Base-by-base conservation (phyloP, 2,888 invertebrate species). In the Ceramica pisi region DNA sequence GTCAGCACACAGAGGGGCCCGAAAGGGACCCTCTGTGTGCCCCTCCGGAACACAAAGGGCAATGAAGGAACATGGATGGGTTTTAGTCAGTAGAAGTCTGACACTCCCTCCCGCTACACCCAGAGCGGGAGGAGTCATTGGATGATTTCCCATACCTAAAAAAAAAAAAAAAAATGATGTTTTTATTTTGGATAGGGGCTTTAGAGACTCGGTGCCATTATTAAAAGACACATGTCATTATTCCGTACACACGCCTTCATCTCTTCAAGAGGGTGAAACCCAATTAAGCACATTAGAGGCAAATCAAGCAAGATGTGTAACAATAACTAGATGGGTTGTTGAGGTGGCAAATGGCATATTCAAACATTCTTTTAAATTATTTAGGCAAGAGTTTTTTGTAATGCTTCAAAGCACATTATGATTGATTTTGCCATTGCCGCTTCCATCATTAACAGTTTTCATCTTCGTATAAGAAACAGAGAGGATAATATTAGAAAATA, bases 171-270 rank as follows among this genome's bases (percentile, higher is more conserved):
- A n/a, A n/a, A 5, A 35, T 56, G 56, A 56, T 35, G 56, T 56
- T 56, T 56, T 35, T 35, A 56, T 56, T 56, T 56, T 56, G 56
- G 56, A 35, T 56, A 56, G 35, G 35, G 56, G 56, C 0, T 56
- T 56, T 35, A 56, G 55, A 56, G 56, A 56, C 56, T 56, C 35
- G n/a, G 6, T 56, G 14, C 3, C 35, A 56, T 56, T 56, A 56
- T 56, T 56, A 56, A 3, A 56, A 35, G n/a, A 14, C n/a, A 35
- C 56, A 35, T 56, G 56, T 56, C 12, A 56, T 35, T 56, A 56
- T 35, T 56, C 56, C 7, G 56, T 56, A n/a, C 35, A 56, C n/a
- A 56, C 56, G 56, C 56, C 56, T 56, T 56, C 35, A 35, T 35
- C 56, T 26, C 56, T 35, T 56, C 35, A 3, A 35, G 56, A 35